These are phyloP conservation scores for Argopecten irradians DNA, from an alignment of 1,140 invertebrate species.

Conservation along the genomic window DNA sequence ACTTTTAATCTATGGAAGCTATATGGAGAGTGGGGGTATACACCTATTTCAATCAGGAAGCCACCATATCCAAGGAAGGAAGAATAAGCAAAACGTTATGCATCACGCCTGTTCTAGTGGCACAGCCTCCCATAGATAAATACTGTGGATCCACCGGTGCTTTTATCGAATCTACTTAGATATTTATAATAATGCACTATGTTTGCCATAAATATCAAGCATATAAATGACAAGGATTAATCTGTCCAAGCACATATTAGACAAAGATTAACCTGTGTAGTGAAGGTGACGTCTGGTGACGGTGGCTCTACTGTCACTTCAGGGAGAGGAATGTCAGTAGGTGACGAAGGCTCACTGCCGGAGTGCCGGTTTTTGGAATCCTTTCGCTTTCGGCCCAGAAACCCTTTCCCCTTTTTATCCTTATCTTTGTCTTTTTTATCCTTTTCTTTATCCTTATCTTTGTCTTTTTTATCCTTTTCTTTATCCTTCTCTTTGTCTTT, in stretches of 20 bases:
- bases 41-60: neutral
- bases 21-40: neutral
- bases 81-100: neutral
- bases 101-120: neutral
- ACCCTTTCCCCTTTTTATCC: constrained; percentile 4
- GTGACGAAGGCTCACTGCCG: neutral
- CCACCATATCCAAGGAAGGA: neutral
- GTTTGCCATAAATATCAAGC: constrained; percentile 3
- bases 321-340: neutral
- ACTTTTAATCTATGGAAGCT: neutral
- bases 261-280: neutral
- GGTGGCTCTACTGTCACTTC: neutral
- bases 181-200: constrained; percentile 1
- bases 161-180: neutral
- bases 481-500: constrained; percentile 25
- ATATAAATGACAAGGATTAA: constrained; percentile 9
- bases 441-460: neutral
- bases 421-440: neutral
- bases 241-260: constrained; percentile 1
- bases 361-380: constrained; percentile 7
- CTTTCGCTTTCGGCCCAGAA: constrained; percentile 3
- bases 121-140: neutral
- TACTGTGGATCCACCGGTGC: neutral
- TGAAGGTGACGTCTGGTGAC: neutral
- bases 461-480: constrained; percentile 31